Evolutionary conservation across 1,140 invertebrate species (phyloP).

Genomic region (Bombus turneri): DNA sequence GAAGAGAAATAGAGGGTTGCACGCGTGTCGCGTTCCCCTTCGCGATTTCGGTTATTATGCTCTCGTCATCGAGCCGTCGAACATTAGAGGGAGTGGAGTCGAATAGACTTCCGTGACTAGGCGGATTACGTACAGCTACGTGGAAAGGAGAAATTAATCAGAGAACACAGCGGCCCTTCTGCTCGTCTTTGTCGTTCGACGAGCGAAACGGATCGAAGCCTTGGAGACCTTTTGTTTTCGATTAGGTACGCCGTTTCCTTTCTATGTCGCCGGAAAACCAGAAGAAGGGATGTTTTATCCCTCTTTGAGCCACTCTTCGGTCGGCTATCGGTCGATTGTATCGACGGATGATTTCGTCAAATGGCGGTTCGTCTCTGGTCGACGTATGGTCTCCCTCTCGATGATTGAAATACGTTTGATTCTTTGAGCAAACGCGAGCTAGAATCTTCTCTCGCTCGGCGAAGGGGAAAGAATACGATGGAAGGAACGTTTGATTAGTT

Average conservation of each 20-base stretch:
- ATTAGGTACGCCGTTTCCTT: conserved; percentile 38
- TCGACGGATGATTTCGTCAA: conserved; percentile 14
- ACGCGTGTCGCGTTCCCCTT: conserved; percentile 35
- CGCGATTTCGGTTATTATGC: conserved; percentile 67
- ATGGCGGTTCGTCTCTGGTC: not conserved
- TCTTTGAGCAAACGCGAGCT: not conserved
- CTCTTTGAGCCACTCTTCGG: conserved; percentile 15
- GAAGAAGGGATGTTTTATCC: conserved; percentile 31
- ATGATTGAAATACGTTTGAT: conserved; percentile 15
- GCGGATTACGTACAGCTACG: conserved; percentile 64
- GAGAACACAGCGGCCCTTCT: conserved; percentile 35
- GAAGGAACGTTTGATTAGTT: conserved; percentile 25
- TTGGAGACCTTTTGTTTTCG: conserved; percentile 49
- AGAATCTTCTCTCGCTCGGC: not conserved
- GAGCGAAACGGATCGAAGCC: conserved; percentile 37
- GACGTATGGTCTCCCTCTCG: not conserved
- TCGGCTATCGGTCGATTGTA: conserved; percentile 10
- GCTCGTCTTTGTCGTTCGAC: conserved; percentile 11
- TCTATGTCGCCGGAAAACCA: conserved; percentile 6
- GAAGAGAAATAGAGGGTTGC: conserved; percentile 12
- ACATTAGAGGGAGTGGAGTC: conserved; percentile 47
- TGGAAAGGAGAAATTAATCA: conserved; percentile 69
- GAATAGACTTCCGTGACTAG: conserved; percentile 67
- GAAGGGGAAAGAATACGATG: not conserved
- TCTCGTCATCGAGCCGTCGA: conserved; percentile 63